A percentile compares a stretch with the other conserved stretches of the same genome.
These are phyloP conservation scores for Triplophysa siluroides DNA, from an alignment of 2,113 vertebrate genomes.

Conservation along the genomic window DNA sequence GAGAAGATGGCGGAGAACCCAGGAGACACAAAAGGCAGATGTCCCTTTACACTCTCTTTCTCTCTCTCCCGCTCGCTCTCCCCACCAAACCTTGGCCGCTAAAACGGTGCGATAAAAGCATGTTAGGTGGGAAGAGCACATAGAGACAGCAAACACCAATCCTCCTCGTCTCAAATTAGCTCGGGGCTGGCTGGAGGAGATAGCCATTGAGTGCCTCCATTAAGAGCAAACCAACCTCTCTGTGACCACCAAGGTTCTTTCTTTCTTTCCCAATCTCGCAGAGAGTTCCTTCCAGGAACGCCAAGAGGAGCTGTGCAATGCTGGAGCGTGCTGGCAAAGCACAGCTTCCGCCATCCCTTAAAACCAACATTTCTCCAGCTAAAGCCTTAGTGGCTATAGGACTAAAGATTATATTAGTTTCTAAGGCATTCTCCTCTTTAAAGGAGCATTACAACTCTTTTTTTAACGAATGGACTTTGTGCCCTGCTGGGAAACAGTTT, in stretches of 20 bases:
- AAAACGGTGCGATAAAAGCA: constrained; percentile 46
- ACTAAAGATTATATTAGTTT: background rate
- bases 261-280: constrained; percentile 9
- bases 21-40: constrained; percentile 49
- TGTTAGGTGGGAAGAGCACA: constrained; percentile 12
- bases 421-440: background rate
- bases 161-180: constrained; percentile 47
- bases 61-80: background rate
- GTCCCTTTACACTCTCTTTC: constrained; percentile 30
- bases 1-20: constrained; percentile 42
- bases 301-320: background rate
- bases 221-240: constrained; percentile 39
- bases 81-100: constrained; percentile 36
- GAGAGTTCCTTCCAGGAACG: background rate
- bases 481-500: too few species aligned
- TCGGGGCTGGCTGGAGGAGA: constrained; percentile 48
- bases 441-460: too few species aligned
- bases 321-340: background rate
- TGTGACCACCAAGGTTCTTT: constrained; percentile 13
- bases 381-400: background rate
- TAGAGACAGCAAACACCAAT: constrained; percentile 17
- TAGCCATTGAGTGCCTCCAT: constrained; percentile 50
- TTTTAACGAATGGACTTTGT: too few species aligned
- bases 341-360: background rate
- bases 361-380: background rate